Conservation (phyloP, 2,113 vertebrate species). For the Fregetta grallaria region DNA sequence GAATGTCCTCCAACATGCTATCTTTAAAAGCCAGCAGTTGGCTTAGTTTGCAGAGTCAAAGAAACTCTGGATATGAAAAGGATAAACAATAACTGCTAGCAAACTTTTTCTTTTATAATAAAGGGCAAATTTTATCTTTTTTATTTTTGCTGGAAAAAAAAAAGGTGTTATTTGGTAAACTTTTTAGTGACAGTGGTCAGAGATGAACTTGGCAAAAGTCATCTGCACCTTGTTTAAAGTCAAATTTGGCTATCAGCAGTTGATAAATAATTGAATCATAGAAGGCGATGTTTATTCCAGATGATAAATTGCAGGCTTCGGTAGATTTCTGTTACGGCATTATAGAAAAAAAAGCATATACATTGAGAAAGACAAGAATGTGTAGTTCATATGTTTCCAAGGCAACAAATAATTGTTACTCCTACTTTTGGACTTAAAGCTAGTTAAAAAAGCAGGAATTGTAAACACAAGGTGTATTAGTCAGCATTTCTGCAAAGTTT, state of each 20-base stretch:
- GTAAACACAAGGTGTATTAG: not conserved
- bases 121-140: not conserved
- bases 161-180: not conserved
- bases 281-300: not conserved
- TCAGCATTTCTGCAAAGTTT: not conserved
- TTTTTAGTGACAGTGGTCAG: not conserved
- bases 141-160: not conserved
- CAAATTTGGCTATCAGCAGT: not conserved
- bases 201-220: not conserved
- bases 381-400: not conserved
- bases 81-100: not conserved
- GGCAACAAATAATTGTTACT: not conserved
- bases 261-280: not conserved
- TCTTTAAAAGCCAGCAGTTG: not conserved
- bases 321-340: not conserved
- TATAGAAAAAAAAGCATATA: not conserved
- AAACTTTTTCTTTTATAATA: not conserved
- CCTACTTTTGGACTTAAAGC: not conserved
- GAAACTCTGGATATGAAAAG: not conserved
- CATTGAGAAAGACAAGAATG: not conserved
- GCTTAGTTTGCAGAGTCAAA: not conserved
- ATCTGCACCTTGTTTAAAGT: not conserved
- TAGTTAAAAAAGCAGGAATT: not conserved
- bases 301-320: not conserved
- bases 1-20: not conserved